Conservation (phyloP, 2,888 invertebrate genomes). For the Perdita meconis region DNA sequence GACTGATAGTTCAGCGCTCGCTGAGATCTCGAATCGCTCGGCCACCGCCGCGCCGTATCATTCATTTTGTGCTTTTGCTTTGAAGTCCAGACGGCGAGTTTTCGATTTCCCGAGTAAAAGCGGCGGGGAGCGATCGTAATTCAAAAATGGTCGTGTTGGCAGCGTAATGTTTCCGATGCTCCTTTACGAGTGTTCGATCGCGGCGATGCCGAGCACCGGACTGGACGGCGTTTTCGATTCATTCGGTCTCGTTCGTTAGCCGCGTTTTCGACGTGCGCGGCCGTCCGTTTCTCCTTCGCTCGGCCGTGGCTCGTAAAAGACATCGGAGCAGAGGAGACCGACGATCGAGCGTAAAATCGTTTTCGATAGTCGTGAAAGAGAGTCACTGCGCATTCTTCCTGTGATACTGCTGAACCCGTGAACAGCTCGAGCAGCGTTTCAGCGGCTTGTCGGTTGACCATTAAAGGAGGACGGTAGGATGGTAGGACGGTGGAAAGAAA, state of each 20-base stretch:
- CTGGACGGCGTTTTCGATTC: slow-evolving; percentile 13
- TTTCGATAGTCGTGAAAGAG: slow-evolving; percentile 34
- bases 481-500: slow-evolving; percentile 14
- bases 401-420: slow-evolving; percentile 10
- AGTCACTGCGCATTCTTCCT: slow-evolving; percentile 13
- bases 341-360: slow-evolving; percentile 45
- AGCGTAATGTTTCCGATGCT: slow-evolving; percentile 34
- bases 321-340: slow-evolving; percentile 11
- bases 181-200: slow-evolving; percentile 49
- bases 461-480: slow-evolving; percentile 43
- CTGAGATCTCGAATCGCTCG: background rate
- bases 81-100: background rate
- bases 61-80: background rate
- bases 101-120: slow-evolving; percentile 15
- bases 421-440: slow-evolving; percentile 63
- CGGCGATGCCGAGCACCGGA: slow-evolving; percentile 11
- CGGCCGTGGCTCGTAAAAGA: slow-evolving; percentile 40
- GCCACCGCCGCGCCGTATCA: background rate
- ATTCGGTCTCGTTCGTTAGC: slow-evolving; percentile 38
- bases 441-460: slow-evolving; percentile 63
- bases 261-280: slow-evolving; percentile 48
- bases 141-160: slow-evolving; percentile 15
- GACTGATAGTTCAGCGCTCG: background rate
- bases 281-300: slow-evolving; percentile 2
- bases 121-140: background rate